These are phyloP conservation scores for Aethes cnicana DNA, from an alignment of 2,888 invertebrate genomes.

Conservation along the genomic window DNA sequence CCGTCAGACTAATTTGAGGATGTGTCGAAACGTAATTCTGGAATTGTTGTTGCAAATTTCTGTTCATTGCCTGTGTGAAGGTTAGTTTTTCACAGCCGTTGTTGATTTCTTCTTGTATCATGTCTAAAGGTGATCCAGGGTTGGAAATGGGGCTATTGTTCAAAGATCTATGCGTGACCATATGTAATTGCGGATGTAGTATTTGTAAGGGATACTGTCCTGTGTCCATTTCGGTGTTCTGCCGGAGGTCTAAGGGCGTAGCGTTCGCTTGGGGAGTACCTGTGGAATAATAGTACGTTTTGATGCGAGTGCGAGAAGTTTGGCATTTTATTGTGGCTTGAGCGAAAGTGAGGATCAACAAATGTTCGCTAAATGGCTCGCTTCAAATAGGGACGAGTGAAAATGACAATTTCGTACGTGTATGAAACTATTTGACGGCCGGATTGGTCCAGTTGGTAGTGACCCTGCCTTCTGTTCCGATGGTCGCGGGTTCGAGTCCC, in stretches of 20 bases:
- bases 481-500: too few relatives aligned
- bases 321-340: too few relatives aligned
- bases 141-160: constrained; percentile 85
- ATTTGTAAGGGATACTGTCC: constrained; percentile 63
- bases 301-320: too few relatives aligned
- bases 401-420: too few relatives aligned
- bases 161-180: constrained; percentile 78
- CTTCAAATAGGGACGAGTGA: too few relatives aligned
- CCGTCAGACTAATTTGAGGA: constrained; percentile 96
- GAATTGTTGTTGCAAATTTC: constrained; percentile 52
- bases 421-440: too few relatives aligned
- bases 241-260: constrained; percentile 80
- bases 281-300: too few relatives aligned
- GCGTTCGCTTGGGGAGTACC: constrained; percentile 86
- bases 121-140: constrained; percentile 87
- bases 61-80: constrained; percentile 51
- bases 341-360: too few relatives aligned
- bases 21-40: constrained; percentile 66
- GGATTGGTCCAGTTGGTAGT: too few relatives aligned
- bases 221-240: constrained; percentile 78
- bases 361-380: too few relatives aligned
- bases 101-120: constrained; percentile 87
- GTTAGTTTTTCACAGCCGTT: constrained; percentile 54
- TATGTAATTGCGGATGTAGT: constrained; percentile 68
- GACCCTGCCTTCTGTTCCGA: too few relatives aligned